phyloP scores from a whole-genome alignment of 2,888 invertebrate species.

The Microctonus hyperodae region DNA sequence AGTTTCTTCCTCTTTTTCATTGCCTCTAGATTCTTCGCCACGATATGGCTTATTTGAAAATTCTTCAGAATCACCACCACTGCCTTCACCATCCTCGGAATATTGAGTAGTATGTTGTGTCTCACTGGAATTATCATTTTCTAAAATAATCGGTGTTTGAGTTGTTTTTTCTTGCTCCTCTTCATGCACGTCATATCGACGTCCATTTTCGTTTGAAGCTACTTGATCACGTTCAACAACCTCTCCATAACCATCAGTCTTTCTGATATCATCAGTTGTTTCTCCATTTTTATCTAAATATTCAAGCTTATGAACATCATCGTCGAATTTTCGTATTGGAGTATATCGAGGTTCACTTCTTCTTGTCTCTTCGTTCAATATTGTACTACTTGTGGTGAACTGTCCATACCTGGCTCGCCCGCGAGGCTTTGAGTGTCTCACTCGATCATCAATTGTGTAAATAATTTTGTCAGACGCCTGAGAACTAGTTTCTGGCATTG shows the following conservation, averaged over 20 bases:
- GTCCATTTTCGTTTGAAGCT: neutral
- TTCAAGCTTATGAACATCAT: neutral
- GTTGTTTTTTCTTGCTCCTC: constrained; percentile 5
- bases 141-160: neutral
- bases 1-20: neutral
- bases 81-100: neutral
- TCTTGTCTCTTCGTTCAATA: constrained; percentile 38
- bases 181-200: constrained; percentile 17
- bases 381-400: constrained; percentile 32
- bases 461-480: constrained; percentile 35
- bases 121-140: constrained; percentile 20
- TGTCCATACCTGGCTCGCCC: constrained; percentile 42
- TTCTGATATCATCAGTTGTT: neutral
- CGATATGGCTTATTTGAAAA: constrained; percentile 45
- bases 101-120: neutral
- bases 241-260: neutral
- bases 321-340: constrained; percentile 31
- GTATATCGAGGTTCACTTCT: constrained; percentile 54
- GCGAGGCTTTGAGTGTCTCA: constrained; percentile 44
- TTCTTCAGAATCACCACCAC: constrained; percentile 7
- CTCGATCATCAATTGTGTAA: constrained; percentile 47
- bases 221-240: neutral
- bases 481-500: neutral
- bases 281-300: neutral
- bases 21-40: constrained; percentile 30